Evolutionary conservation across 2,797 vertebrate species (phyloP), one percentile per base, ranked within the genome.

Genomic region (Rhabdophis nuchalis): DNA sequence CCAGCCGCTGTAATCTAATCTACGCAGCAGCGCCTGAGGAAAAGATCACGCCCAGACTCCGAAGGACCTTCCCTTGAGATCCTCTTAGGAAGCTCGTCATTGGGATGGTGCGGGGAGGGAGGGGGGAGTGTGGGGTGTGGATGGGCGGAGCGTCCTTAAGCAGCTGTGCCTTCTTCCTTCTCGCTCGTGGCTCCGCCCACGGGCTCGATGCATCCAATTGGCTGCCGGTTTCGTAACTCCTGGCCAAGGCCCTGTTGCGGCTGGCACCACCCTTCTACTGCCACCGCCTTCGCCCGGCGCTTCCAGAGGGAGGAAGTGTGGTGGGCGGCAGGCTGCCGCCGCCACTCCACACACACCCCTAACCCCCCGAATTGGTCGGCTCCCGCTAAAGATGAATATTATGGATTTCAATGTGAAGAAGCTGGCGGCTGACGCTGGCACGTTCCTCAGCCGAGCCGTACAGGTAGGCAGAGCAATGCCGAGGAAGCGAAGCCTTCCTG

Each of bases 321-420:
- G 95, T 91, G 16, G 58, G 96, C 94, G 6, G 93, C 93, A 52
- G 92, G 56, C 86, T 52, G 3, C 6, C 5, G 93, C 90, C 87
- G 93, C 87, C 82, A 68, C 54, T n/a, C 92, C 52, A 87, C 90
- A n/a, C n/a, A n/a, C 61, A 89, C 86, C 2, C 53, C 32, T 11
- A 46, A 46, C 0, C 25, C 25, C 29, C 16, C 6, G 58, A 9
- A 46, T 25, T 20, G 9, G 16, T 10, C n/a, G 32, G 25, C 16
- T 54, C n/a, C 82, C 8, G 82, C 91, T 13, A 57, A 95, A 93
- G 87, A 93, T 95, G 95, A 96, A 93, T 89, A 97, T 97, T 90
- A 99, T 99, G 99, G 99, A 99, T 95, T 97, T 99, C 96, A 99
- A 98, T 60, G 98, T 99, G 36, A 99, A 99, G 96, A 98, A 98